Conservation (phyloP, 92 coral and sea anemone genomes). For the Phenganax stokvisi region DNA sequence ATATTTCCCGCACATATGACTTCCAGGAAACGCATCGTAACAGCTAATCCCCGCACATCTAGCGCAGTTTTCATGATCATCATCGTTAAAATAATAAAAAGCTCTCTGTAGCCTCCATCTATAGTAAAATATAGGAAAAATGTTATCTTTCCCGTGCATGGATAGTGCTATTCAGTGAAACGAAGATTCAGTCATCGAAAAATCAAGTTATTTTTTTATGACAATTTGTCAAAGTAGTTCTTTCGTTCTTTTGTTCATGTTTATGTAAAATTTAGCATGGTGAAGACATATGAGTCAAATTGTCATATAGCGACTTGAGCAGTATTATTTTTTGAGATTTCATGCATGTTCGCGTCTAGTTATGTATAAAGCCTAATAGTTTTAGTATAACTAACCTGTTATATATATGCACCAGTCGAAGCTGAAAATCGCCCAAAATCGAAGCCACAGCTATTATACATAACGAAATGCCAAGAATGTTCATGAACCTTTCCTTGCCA, state of each 20-base stretch:
- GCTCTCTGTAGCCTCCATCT: constrained; percentile 10
- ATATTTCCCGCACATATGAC: neutral
- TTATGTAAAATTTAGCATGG: too few species aligned
- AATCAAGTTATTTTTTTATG: too few species aligned
- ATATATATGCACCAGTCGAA: neutral
- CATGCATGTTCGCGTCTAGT: too few species aligned
- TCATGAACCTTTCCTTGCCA: neutral
- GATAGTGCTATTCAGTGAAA: too few species aligned
- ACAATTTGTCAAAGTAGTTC: too few species aligned
- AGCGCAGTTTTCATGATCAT: neutral
- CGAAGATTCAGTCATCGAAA: too few species aligned
- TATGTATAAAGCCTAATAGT: too few species aligned
- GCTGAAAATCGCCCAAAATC: neutral
- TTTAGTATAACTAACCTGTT: neutral
- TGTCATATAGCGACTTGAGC: too few species aligned
- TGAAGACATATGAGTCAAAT: too few species aligned
- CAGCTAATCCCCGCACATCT: neutral
- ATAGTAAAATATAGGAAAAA: neutral
- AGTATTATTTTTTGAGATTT: too few species aligned
- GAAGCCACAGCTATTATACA: neutral
- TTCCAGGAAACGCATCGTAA: constrained; percentile 1
- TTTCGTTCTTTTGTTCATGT: too few species aligned
- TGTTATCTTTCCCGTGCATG: neutral
- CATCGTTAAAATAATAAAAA: neutral
- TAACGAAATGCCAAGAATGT: neutral